Conservation (phyloP, 2,797 vertebrate genomes). For the Diplodus sargus region DNA sequence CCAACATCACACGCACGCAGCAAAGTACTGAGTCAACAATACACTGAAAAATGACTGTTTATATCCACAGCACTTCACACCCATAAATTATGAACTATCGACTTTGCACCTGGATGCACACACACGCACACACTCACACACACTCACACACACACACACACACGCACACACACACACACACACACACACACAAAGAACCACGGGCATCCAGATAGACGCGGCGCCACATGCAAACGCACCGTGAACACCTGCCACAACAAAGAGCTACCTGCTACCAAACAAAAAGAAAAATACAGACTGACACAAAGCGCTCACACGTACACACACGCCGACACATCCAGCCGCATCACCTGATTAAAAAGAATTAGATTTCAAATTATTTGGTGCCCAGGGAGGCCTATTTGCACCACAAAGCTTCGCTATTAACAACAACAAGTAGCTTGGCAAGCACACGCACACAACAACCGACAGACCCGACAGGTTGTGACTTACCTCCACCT, state of each 20-base stretch:
- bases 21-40: conserved; percentile 83
- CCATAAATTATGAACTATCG: conserved; percentile 79
- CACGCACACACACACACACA: conserved; percentile 13
- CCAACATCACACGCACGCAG: conserved; percentile 63
- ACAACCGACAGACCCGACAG: conserved; percentile 51
- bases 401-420: conserved; percentile 53
- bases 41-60: conserved; percentile 84
- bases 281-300: conserved; percentile 43
- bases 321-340: conserved; percentile 3
- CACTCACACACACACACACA: conserved; percentile 23
- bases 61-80: conserved; percentile 78
- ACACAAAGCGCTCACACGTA: conserved; percentile 14
- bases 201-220: conserved; percentile 45
- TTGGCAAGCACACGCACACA: conserved; percentile 35
- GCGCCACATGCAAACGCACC: conserved; percentile 61
- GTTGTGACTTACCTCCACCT: conserved; percentile 85
- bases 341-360: conserved; percentile 39
- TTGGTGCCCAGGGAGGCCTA: conserved; percentile 31
- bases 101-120: conserved; percentile 64
- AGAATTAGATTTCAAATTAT: conserved; percentile 42
- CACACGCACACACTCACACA: conserved; percentile 17
- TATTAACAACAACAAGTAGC: conserved; percentile 49
- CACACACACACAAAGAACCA: conserved; percentile 32
- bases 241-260: conserved; percentile 73
- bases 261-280: conserved; percentile 62